A percentile compares a stretch with the other conserved stretches of the same genome.
These are phyloP conservation scores for Mercenaria mercenaria DNA, from an alignment of 1,140 invertebrate species.

Conservation along the genomic window DNA sequence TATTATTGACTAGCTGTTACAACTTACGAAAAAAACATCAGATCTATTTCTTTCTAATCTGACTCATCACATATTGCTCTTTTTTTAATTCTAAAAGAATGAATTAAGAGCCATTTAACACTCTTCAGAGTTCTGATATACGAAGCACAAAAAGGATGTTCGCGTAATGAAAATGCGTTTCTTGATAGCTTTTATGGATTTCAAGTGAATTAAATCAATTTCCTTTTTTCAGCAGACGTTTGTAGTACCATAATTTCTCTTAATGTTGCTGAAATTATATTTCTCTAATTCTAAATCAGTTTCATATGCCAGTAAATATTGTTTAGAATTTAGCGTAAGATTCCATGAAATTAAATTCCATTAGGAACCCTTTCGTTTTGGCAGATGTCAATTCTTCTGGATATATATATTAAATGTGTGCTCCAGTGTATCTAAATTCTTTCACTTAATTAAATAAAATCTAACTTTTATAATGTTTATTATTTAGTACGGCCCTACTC, in stretches of 20 bases:
- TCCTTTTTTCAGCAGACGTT: slow-evolving; percentile 7
- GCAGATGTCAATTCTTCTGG: slow-evolving; percentile 48
- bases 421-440: slow-evolving; percentile 36
- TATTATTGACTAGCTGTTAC: too few relatives aligned
- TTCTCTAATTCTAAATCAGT: slow-evolving; percentile 30
- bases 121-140: too few relatives aligned
- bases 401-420: slow-evolving; percentile 4
- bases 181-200: slow-evolving; percentile 1
- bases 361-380: slow-evolving; percentile 23
- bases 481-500: slow-evolving; percentile 35
- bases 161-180: slow-evolving; percentile 11
- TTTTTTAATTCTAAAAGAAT: too few relatives aligned
- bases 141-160: background rate
- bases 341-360: slow-evolving; percentile 58
- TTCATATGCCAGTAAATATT: slow-evolving; percentile 38
- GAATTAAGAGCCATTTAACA: too few relatives aligned
- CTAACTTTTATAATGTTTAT: slow-evolving; percentile 52
- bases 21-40: too few relatives aligned
- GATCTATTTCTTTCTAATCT: too few relatives aligned
- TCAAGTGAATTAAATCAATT: slow-evolving; percentile 36
- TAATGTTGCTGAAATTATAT: slow-evolving; percentile 12
- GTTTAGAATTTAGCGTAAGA: slow-evolving; percentile 30
- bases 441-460: slow-evolving; percentile 66
- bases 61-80: too few relatives aligned
- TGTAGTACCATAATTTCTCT: slow-evolving; percentile 15